Evolutionary conservation across 2,888 invertebrate genomes (phyloP), one percentile per base, ranked within the genome.

Genomic region (Carcina quercana): DNA sequence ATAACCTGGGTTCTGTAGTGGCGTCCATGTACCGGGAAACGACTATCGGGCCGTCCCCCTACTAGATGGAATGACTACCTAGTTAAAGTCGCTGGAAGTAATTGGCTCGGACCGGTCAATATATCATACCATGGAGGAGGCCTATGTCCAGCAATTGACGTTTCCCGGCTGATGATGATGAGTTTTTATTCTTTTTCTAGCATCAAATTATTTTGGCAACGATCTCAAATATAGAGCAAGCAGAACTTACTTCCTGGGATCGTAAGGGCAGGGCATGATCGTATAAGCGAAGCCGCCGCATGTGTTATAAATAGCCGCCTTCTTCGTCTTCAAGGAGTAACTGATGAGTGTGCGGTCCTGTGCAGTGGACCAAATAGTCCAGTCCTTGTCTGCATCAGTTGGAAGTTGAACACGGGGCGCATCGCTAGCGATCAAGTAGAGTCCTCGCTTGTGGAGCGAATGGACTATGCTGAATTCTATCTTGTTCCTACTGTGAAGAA

Each of bases 241-340:
- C n/a, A n/a, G n/a, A n/a, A 71, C 71, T 71, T 62, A 88, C 89
- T 83, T 87, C 55, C 85, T 86, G 32, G 92, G 90, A 67, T 93
- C 92, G 35, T 92, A 72, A 0, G 90, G 89, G 34, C 91, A 92
- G 5, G 86, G 60, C 21, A 85, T 78, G 14, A 92, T 59, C 17
- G 84, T 86, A 51, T 89, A 90, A 2, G 91, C 63, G 53, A 74
- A 87, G 7, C 91, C 91, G 3, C 89, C 90, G 40, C 89, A 83
- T 0, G 90, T 89, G 2, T 87, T 83, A 43, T 82, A 74, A 2
- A 67, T 62, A 1, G 68, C 53, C 28, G 59, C 64, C 36, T 68
- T 56, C 11, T 57, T 58, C 1, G 68, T 53, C 29, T 59, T 52
- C 28, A 88, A 37, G 14, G 69, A 76, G 32, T 85, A 87, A 40